Evolutionary conservation across 1,140 invertebrate genomes (phyloP).

Genomic region (Chionoecetes opilio): DNA sequence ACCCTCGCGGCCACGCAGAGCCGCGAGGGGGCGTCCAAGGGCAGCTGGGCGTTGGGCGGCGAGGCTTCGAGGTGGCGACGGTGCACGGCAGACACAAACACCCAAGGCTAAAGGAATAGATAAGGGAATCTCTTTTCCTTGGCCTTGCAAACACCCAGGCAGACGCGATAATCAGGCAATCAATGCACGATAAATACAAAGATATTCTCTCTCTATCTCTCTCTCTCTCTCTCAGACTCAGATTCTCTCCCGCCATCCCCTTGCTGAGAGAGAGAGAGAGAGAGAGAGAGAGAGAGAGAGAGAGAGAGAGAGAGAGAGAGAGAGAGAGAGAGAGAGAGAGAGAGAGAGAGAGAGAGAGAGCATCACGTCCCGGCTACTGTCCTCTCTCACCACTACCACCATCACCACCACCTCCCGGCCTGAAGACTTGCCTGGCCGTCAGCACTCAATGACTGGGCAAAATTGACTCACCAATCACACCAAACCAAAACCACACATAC

Average conservation of each 20-base stretch:
- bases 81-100: neutral
- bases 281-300: too few species aligned
- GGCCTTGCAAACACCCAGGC: too few species aligned
- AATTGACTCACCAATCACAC: slow-evolving; percentile 1
- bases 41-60: neutral
- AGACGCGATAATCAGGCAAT: too few species aligned
- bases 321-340: neutral
- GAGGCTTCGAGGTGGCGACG: neutral
- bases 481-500: too few species aligned
- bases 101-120: neutral
- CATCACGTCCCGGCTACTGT: too few species aligned
- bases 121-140: neutral
- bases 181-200: too few species aligned
- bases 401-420: neutral
- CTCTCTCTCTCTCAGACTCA: too few species aligned
- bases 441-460: slow-evolving; percentile 2
- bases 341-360: neutral
- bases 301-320: neutral
- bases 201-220: too few species aligned
- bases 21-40: neutral
- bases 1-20: neutral
- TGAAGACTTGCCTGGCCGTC: neutral
- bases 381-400: neutral
- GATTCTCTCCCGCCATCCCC: too few species aligned
- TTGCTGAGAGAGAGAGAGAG: too few species aligned